These are phyloP conservation scores for Aphelenchoides besseyi DNA, from an alignment of 1,140 invertebrate genomes.

Conservation along the genomic window DNA sequence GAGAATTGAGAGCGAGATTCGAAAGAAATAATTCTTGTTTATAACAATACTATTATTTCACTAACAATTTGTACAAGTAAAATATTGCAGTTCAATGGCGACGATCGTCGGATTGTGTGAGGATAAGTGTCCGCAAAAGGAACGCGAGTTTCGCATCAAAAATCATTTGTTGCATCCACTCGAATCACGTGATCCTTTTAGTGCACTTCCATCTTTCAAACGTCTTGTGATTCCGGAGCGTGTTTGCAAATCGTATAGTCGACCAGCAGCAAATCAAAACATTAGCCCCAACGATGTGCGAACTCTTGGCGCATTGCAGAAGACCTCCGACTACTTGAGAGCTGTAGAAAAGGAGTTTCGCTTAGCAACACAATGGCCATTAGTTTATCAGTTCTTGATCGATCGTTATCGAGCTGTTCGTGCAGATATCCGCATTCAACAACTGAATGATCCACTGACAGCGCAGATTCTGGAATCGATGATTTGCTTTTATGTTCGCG, in stretches of 20 bases:
- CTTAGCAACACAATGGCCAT: not conserved
- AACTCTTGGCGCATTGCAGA: not conserved
- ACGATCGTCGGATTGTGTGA: not conserved
- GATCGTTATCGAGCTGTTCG: conserved; percentile 28
- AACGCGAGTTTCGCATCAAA: conserved; percentile 11
- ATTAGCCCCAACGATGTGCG: conserved; percentile 16
- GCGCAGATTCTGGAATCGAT: conserved; percentile 15
- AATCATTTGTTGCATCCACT: conserved; percentile 23
- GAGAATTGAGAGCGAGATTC: too few relatives aligned
- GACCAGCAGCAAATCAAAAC: conserved; percentile 22
- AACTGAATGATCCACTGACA: conserved; percentile 8
- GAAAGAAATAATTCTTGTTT: too few relatives aligned
- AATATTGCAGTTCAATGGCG: too few relatives aligned
- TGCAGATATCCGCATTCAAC: conserved; percentile 23
- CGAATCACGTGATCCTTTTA: conserved; percentile 7
- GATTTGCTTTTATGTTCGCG: conserved; percentile 23
- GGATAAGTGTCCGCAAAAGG: conserved; percentile 17
- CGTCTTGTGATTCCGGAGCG: not conserved
- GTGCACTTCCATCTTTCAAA: not conserved
- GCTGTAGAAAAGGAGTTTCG: conserved; percentile 6
- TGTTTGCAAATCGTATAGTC: conserved; percentile 12
- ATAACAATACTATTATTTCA: too few relatives aligned
- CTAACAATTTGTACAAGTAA: too few relatives aligned
- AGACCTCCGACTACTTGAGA: not conserved
- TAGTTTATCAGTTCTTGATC: conserved; percentile 22